Evolutionary conservation across 2,113 vertebrate species (phyloP).

Genomic region (Labrus mixtus): DNA sequence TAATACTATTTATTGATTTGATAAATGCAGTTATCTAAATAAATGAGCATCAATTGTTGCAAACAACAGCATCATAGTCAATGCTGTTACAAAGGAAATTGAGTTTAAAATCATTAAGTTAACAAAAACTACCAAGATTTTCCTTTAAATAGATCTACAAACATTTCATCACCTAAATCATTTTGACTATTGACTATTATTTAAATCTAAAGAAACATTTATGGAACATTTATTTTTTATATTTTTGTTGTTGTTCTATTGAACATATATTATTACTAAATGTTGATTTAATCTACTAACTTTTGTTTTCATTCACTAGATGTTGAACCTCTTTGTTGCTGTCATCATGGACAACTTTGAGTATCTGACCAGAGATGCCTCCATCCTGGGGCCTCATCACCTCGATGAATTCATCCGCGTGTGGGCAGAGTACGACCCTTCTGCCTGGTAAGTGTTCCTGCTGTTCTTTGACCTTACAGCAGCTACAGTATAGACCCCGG

Average conservation of each 20-base stretch:
- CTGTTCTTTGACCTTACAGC: background rate
- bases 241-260: background rate
- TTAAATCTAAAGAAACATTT: too few relatives aligned
- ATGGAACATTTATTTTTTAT: too few relatives aligned
- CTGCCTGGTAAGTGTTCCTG: slow-evolving; percentile 90
- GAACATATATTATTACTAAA: background rate
- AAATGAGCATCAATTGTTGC: too few relatives aligned
- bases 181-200: too few relatives aligned
- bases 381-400: slow-evolving; percentile 98
- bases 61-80: too few relatives aligned
- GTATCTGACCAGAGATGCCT: slow-evolving; percentile 96
- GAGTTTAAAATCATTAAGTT: too few relatives aligned
- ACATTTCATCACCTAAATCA: too few relatives aligned
- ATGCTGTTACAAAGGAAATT: too few relatives aligned
- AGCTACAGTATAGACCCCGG: background rate
- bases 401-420: slow-evolving; percentile 98
- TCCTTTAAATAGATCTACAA: too few relatives aligned
- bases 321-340: slow-evolving; percentile 98
- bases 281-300: background rate
- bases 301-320: slow-evolving; percentile 79
- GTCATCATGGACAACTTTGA: slow-evolving; percentile 99
- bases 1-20: too few relatives aligned
- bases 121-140: too few relatives aligned
- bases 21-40: too few relatives aligned
- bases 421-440: slow-evolving; percentile 98